phyloP scores from a whole-genome alignment of 2,797 vertebrate genomes.

The Champsocephalus gunnari region DNA sequence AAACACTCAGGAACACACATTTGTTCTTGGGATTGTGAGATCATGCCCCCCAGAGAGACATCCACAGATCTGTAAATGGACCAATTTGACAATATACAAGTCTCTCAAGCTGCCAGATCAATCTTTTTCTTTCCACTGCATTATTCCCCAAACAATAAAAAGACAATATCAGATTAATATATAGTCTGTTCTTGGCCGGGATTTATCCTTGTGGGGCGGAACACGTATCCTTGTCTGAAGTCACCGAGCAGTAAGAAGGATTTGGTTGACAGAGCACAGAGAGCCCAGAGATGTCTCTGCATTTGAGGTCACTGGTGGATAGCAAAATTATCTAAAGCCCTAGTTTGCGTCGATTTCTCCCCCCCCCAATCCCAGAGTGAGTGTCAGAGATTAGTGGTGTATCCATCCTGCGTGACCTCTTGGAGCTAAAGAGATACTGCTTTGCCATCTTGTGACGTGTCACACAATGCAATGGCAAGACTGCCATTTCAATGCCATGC shows the following conservation, averaged over 20 bases:
- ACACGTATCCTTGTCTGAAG: conserved; percentile 77
- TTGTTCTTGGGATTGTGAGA: conserved; percentile 60
- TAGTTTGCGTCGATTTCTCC: conserved; percentile 67
- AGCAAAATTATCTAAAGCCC: conserved; percentile 82
- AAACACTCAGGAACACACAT: conserved; percentile 49
- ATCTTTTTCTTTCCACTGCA: conserved; percentile 65
- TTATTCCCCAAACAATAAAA: conserved; percentile 83
- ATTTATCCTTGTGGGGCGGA: conserved; percentile 77
- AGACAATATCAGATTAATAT: conserved; percentile 84
- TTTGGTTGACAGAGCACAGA: conserved; percentile 82
- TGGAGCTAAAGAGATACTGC: conserved; percentile 76
- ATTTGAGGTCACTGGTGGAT: conserved; percentile 83
- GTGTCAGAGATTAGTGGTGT: conserved; percentile 80
- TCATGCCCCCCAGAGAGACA: conserved; percentile 64
- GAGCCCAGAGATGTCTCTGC: conserved; percentile 62
- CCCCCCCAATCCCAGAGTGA: conserved; percentile 59
- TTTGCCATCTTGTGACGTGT: conserved; percentile 81
- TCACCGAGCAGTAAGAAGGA: conserved; percentile 76
- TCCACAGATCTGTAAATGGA: conserved; percentile 69
- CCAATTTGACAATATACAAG: conserved; percentile 72
- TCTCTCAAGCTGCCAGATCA: conserved; percentile 72
- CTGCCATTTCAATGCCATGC: conserved; percentile 85
- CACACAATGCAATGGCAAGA: conserved; percentile 84
- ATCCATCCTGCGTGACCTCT: conserved; percentile 80
- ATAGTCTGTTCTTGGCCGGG: conserved; percentile 73